Conservation (phyloP, 2,113 vertebrate species). For the Clinocottus analis region DNA sequence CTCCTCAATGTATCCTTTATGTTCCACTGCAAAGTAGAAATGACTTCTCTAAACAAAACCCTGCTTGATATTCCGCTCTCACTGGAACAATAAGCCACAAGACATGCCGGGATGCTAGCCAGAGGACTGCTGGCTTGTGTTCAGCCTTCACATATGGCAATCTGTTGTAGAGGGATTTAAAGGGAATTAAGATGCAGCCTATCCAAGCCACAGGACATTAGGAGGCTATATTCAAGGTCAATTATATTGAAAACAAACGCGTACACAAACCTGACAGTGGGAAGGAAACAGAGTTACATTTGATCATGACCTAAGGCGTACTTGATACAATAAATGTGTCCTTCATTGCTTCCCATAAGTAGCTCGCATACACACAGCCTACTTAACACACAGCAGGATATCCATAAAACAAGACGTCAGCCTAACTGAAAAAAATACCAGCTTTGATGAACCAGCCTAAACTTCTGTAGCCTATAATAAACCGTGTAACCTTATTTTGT, state of each 20-base stretch:
- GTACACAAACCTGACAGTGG: slow-evolving; percentile 1
- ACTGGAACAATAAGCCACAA: slow-evolving; percentile 7
- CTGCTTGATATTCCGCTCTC: neutral
- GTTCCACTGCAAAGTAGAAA: neutral
- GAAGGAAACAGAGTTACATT: neutral
- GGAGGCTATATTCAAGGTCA: slow-evolving; percentile 68
- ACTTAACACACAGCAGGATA: neutral
- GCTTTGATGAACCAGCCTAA: neutral
- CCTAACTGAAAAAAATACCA: neutral
- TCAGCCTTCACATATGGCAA: slow-evolving; percentile 67
- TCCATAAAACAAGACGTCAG: neutral
- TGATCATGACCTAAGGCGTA: neutral
- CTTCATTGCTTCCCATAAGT: neutral
- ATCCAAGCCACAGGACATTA: slow-evolving; percentile 56
- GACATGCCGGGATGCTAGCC: slow-evolving; percentile 1
- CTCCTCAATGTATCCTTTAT: neutral
- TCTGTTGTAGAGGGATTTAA: slow-evolving; percentile 74
- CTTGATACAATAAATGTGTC: neutral
- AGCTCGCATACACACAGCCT: neutral
- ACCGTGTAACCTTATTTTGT: neutral
- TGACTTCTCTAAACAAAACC: neutral
- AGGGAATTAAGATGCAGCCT: slow-evolving; percentile 69
- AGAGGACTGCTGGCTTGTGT: slow-evolving; percentile 34
- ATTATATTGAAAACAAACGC: slow-evolving; percentile 34
- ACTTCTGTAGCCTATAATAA: neutral